These are phyloP conservation scores for Dioctria rufipes DNA, from an alignment of 2,888 invertebrate species.

Conservation along the genomic window DNA sequence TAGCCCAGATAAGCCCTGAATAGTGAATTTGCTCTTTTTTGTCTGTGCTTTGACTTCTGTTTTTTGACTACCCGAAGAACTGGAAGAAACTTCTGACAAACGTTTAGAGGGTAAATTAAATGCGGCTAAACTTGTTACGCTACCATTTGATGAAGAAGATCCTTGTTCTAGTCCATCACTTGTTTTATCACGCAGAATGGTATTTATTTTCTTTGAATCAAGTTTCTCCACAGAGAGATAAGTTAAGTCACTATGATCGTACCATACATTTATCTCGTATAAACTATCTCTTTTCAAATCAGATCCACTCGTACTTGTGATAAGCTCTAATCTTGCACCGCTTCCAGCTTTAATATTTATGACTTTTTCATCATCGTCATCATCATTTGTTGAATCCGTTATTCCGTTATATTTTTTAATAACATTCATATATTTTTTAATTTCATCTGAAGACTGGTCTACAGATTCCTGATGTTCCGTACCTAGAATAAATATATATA, in stretches of 20 bases:
- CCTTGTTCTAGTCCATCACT: slow-evolving; percentile 50
- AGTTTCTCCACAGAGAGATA: slow-evolving; percentile 61
- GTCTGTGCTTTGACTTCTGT: slow-evolving; percentile 46
- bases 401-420: slow-evolving; percentile 60
- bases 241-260: slow-evolving; percentile 60
- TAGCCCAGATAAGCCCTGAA: slow-evolving; percentile 60
- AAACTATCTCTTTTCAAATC: slow-evolving; percentile 56
- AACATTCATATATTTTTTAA: slow-evolving; percentile 59
- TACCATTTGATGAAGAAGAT: slow-evolving; percentile 60
- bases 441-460: slow-evolving; percentile 58
- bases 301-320: slow-evolving; percentile 10
- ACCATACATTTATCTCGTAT: slow-evolving; percentile 61
- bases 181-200: slow-evolving; percentile 40
- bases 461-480: slow-evolving; percentile 54
- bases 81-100: slow-evolving; percentile 38
- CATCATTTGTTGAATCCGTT: slow-evolving; percentile 59
- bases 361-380: slow-evolving; percentile 58
- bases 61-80: slow-evolving; percentile 58
- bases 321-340: neutral
- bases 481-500: too few species aligned
- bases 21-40: slow-evolving; percentile 57
- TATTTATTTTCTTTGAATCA: slow-evolving; percentile 45
- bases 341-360: slow-evolving; percentile 42
- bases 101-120: slow-evolving; percentile 56
- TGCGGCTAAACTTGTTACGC: slow-evolving; percentile 58